Evolutionary conservation across 1,140 invertebrate genomes (phyloP).

Genomic region (Calliphora vicina): DNA sequence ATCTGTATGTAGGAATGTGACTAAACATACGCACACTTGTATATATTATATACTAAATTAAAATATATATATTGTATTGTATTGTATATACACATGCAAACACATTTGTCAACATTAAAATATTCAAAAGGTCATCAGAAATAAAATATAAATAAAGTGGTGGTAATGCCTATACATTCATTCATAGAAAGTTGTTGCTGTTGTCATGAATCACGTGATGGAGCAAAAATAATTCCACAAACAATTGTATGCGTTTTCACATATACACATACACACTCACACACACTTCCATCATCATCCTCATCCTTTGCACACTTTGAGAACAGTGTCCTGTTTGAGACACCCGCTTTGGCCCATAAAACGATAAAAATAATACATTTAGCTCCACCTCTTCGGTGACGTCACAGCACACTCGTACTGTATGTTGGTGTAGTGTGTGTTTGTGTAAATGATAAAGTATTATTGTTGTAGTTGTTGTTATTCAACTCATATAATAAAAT

Average conservation of each 20-base stretch:
- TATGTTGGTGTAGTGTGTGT: conserved; percentile 5
- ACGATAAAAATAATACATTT: not conserved
- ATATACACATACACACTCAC: not conserved
- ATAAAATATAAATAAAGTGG: not conserved
- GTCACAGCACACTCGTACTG: not conserved
- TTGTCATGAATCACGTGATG: not conserved
- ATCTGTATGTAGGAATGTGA: not conserved
- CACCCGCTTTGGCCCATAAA: not conserved
- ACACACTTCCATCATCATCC: not conserved
- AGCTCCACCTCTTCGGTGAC: conserved; percentile 16
- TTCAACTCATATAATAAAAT: not conserved
- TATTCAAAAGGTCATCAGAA: not conserved
- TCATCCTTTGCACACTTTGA: not conserved
- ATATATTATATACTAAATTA: not conserved
- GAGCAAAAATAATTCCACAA: not conserved
- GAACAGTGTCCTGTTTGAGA: not conserved
- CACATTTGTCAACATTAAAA: not conserved
- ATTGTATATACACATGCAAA: not conserved
- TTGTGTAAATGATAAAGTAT: not conserved
- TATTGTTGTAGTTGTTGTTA: not conserved
- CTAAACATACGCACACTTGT: not conserved
- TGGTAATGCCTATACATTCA: not conserved
- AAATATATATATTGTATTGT: not conserved
- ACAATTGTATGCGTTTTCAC: not conserved
- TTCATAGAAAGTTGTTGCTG: not conserved